These are phyloP conservation scores for Geotrypetes seraphini DNA, from an alignment of 2,797 vertebrate genomes.

Conservation along the genomic window DNA sequence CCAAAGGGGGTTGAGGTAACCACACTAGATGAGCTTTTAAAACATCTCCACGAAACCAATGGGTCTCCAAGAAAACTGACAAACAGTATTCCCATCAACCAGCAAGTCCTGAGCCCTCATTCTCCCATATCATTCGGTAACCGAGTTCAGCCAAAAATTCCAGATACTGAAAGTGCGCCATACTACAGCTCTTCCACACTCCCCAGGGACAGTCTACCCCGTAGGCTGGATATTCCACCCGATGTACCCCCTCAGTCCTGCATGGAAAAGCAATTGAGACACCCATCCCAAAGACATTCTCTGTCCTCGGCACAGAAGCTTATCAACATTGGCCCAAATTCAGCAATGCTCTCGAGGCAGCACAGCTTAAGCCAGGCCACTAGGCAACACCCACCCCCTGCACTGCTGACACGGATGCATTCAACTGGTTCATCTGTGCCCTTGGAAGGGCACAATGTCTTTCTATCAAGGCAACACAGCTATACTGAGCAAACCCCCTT, in stretches of 20 bases:
- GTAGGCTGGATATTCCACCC: constrained; percentile 76
- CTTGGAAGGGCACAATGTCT: constrained; percentile 55
- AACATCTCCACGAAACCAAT: constrained; percentile 71
- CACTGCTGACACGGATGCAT: constrained; percentile 68
- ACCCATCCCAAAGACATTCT: constrained; percentile 63
- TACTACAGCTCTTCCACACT: constrained; percentile 72
- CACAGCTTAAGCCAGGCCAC: constrained; percentile 65
- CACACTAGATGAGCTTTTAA: constrained; percentile 76
- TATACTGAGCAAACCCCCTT: constrained; percentile 39
- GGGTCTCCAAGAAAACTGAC: constrained; percentile 42
- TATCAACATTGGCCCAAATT: constrained; percentile 52
- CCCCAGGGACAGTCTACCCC: constrained; percentile 68
- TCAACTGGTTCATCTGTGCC: constrained; percentile 60
- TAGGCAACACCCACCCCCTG: constrained; percentile 55
- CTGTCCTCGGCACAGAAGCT: constrained; percentile 52
- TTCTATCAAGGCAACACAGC: constrained; percentile 66
- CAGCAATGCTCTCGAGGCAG: constrained; percentile 57
- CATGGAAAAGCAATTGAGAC: constrained; percentile 49
- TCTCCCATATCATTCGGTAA: constrained; percentile 47
- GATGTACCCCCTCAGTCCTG: constrained; percentile 66
- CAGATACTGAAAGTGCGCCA: constrained; percentile 57
- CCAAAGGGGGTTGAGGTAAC: constrained; percentile 80
- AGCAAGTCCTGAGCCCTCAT: constrained; percentile 50
- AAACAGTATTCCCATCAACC: constrained; percentile 50
- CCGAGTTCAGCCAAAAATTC: constrained; percentile 67